Conservation (phyloP, 2,113 vertebrate species). For the Malaclemys terrapin region DNA sequence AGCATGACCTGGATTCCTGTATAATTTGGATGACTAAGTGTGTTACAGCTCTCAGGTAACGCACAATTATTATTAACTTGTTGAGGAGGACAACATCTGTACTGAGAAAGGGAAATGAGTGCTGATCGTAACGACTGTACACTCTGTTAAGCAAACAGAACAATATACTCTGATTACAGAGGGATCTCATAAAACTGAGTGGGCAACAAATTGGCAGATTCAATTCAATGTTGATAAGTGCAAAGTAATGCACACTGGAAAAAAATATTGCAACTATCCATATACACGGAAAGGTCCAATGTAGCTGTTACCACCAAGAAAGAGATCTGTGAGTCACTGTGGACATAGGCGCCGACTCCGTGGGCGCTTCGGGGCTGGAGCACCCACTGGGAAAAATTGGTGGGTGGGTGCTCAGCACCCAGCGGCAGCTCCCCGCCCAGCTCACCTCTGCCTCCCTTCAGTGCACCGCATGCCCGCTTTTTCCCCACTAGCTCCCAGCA, state of each 20-base stretch:
- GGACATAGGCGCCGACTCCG: too few relatives aligned
- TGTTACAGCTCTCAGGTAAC: background rate
- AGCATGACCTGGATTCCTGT: slow-evolving; percentile 5
- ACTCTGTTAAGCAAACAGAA: background rate
- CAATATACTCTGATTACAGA: background rate
- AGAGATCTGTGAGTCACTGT: background rate
- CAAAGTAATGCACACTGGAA: background rate
- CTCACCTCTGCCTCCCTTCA: too few relatives aligned
- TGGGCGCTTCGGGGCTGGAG: too few relatives aligned
- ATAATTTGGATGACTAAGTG: slow-evolving; percentile 3
- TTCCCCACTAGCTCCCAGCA: too few relatives aligned
- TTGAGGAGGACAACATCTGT: background rate
- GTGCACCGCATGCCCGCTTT: too few relatives aligned
- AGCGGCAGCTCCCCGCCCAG: too few relatives aligned
- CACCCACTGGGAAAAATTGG: too few relatives aligned
- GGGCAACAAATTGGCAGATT: background rate
- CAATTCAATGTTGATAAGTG: background rate
- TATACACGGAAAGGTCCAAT: background rate
- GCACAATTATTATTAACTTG: background rate
- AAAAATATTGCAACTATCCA: background rate
- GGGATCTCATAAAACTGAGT: background rate
- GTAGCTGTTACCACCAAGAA: background rate
- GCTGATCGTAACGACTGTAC: background rate
- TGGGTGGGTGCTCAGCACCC: too few relatives aligned
- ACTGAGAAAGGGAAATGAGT: background rate